Evolutionary conservation across 2,113 vertebrate species (phyloP).

Genomic region (Hippolais icterina): DNA sequence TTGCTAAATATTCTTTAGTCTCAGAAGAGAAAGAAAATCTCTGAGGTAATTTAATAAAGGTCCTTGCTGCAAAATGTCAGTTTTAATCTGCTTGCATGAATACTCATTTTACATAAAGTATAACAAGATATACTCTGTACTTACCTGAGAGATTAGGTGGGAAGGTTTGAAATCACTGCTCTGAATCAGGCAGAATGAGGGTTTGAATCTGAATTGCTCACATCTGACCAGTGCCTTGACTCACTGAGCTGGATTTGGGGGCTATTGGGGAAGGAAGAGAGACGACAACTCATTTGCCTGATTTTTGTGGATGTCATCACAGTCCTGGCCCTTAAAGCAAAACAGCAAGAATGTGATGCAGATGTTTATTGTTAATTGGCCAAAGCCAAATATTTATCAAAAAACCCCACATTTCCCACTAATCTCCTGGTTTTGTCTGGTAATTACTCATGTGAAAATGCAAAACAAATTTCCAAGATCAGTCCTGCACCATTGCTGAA

Average conservation of each 20-base stretch:
- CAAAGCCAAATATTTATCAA: background rate
- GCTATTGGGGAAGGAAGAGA: rapidly evolving
- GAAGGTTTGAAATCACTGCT: background rate
- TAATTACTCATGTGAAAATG: background rate
- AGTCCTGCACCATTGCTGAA: background rate
- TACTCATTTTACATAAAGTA: background rate
- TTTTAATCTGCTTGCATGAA: background rate
- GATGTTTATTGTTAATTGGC: background rate
- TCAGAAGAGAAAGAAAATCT: background rate
- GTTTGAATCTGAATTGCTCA: background rate
- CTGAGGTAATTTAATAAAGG: background rate
- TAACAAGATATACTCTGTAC: background rate
- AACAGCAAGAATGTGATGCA: background rate
- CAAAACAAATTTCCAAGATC: background rate
- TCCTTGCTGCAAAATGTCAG: background rate
- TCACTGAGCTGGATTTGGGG: background rate
- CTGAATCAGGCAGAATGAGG: background rate
- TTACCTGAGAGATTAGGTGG: background rate
- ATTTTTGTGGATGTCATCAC: background rate
- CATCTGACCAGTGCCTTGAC: background rate
- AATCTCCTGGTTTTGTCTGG: background rate
- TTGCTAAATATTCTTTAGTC: background rate
- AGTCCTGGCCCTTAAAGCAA: background rate
- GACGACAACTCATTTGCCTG: background rate
- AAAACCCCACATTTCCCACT: background rate